Evolutionary conservation across 2,888 invertebrate species (phyloP).

Genomic region (Agelastica alni): DNA sequence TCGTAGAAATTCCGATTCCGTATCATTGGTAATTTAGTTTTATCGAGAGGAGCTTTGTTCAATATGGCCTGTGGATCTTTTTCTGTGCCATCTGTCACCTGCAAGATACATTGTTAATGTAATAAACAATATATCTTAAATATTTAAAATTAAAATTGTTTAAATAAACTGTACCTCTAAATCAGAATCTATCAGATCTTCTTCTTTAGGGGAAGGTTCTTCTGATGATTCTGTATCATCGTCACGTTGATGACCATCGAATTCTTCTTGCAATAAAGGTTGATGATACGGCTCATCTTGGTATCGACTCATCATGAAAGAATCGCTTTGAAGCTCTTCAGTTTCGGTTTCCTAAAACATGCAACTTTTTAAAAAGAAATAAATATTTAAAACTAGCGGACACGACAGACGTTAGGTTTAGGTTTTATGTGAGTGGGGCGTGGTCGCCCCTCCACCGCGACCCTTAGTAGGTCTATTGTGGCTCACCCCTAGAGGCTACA

Average conservation of each 20-base stretch:
- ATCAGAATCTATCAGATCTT: conserved; percentile 39
- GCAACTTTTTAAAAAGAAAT: not conserved
- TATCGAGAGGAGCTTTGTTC: conserved; percentile 61
- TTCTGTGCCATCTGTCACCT: conserved; percentile 50
- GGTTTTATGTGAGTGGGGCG: too few species aligned
- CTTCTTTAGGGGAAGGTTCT: conserved; percentile 36
- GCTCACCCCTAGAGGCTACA: too few species aligned
- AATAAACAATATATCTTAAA: not conserved
- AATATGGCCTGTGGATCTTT: conserved; percentile 54
- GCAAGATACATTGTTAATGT: conserved; percentile 13
- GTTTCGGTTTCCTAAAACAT: conserved; percentile 28
- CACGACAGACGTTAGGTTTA: too few species aligned
- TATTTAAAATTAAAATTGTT: conserved; percentile 9
- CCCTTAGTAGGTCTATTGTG: too few species aligned
- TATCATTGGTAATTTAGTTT: conserved; percentile 61
- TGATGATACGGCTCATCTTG: conserved; percentile 43
- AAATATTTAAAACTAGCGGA: too few species aligned
- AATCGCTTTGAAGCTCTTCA: conserved; percentile 44
- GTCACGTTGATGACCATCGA: conserved; percentile 45
- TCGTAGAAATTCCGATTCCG: conserved; percentile 79
- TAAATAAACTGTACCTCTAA: conserved; percentile 34
- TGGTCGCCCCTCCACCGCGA: too few species aligned
- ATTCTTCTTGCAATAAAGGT: conserved; percentile 45
- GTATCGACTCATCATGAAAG: conserved; percentile 34
- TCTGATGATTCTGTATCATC: conserved; percentile 39